Percentiles rank a stretch among this genome's conserved stretches.
Evolutionary conservation across 2,113 vertebrate genomes (phyloP).

Genomic region (Pipra filicauda): DNA sequence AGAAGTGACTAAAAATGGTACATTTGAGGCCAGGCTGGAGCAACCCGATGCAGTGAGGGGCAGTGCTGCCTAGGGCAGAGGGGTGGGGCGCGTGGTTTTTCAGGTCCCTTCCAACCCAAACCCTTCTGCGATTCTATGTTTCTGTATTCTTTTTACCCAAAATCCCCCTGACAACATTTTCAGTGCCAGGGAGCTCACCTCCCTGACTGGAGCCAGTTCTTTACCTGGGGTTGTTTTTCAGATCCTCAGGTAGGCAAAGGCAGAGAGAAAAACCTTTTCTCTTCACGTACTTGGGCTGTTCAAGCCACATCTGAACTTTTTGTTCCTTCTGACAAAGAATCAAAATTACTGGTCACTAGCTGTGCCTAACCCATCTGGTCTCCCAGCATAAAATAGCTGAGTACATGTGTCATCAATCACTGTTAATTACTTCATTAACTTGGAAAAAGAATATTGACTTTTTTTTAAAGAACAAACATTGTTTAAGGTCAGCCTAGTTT

Average conservation of each 20-base stretch:
- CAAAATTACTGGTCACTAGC: constrained; percentile 40
- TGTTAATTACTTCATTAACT: constrained; percentile 60
- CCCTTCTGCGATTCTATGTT: background rate
- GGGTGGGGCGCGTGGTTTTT: background rate
- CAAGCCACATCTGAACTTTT: constrained; percentile 37
- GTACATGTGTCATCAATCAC: constrained; percentile 59
- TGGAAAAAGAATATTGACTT: constrained; percentile 43
- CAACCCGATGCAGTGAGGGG: background rate
- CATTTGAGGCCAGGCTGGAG: background rate
- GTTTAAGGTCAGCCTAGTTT: constrained; percentile 8
- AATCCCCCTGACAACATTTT: background rate
- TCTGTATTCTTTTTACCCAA: background rate
- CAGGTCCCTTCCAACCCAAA: background rate
- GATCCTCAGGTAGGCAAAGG: background rate
- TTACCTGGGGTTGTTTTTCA: background rate
- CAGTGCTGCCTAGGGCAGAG: background rate
- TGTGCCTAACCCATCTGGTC: constrained; percentile 57
- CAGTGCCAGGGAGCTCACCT: background rate
- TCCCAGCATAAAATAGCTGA: constrained; percentile 24
- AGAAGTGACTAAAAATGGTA: background rate
- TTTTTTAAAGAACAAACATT: constrained; percentile 50
- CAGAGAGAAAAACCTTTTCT: background rate
- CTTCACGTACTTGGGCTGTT: background rate
- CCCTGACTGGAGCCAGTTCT: background rate
- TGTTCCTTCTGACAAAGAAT: constrained; percentile 42